Base-by-base conservation (phyloP, 2,113 vertebrate genomes). In the Lampris incognitus region DNA sequence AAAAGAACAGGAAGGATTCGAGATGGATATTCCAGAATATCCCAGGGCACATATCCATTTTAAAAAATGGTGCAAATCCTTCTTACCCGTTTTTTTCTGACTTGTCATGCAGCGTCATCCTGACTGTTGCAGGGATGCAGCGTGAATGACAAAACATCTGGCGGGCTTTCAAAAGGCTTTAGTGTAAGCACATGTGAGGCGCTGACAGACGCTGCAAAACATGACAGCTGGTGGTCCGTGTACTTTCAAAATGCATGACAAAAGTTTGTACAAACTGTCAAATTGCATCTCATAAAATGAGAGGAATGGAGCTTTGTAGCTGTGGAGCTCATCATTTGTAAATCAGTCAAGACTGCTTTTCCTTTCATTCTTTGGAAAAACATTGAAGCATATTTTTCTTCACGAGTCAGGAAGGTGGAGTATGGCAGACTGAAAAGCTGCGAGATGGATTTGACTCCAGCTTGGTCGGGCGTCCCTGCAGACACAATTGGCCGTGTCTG, bases 261-360 rank as follows among this genome's bases (percentile, higher is more conserved):
- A 41, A 81, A 84, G 69, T 84, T 85, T 84, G 73, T 44, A 36
- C 58, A 79, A 82, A 87, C 81, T 84, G 84, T 82, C 87, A 85
- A 83, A 75, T 73, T 55, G 48, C 62, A 84, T 83, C 66, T 83
- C 70, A 46, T 56, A 71, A 71, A 44, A 66, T 6, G 46, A 46
- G 6, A 9, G 40, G 44, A 44, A 71, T 88, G 61, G 72, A 79
- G 81, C 64, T 70, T 55, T 61, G 56, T 6, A 6, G 69, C 24
- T 24, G 24, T 24, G 24, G 24, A 24, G 24, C 24, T 24, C 24
- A 24, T 24, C 24, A 24, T 24, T 24, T 24, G 24, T 24, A 24
- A 24, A 24, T 24, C 24, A 24, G 24, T 24, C 24, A 24, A 24
- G 24, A 24, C 24, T 24, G 24, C 24, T 24, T 24, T 24, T 24